phyloP scores from a whole-genome alignment of 1,140 invertebrate species.

The Drosophila busckii region DNA sequence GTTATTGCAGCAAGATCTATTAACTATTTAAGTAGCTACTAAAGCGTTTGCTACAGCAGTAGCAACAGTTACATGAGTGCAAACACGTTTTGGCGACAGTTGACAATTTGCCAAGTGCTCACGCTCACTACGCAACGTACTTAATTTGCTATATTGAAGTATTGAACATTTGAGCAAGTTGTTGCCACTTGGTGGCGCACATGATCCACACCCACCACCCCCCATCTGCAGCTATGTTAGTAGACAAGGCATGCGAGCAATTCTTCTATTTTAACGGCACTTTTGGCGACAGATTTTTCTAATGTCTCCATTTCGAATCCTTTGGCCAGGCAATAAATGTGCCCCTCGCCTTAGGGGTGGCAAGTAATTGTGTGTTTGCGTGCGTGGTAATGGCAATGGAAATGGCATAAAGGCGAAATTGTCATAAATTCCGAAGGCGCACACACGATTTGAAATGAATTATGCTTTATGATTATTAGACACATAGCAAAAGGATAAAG shows the following conservation, averaged over 20 bases:
- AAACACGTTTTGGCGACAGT: too few species aligned
- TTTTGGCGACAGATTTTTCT: conserved; percentile 66
- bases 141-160: not conserved
- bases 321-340: conserved; percentile 69
- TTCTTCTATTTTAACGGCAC: conserved; percentile 49
- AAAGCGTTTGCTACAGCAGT: too few species aligned
- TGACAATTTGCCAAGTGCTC: too few species aligned
- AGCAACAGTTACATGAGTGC: too few species aligned
- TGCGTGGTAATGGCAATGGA: conserved; percentile 59
- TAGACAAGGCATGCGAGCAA: conserved; percentile 25
- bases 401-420: conserved; percentile 30
- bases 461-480: conserved; percentile 68
- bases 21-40: too few species aligned
- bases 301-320: conserved; percentile 72
- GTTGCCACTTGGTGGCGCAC: conserved; percentile 28
- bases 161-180: conserved; percentile 23
- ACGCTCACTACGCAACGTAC: too few species aligned
- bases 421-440: conserved; percentile 58
- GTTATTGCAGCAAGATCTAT: too few species aligned
- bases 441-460: conserved; percentile 60
- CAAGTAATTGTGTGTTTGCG: conserved; percentile 62
- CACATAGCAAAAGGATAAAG: too few species aligned
- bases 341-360: conserved; percentile 5
- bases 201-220: not conserved
- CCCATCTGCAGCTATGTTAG: not conserved